phyloP scores from a whole-genome alignment of 2,888 invertebrate species.

The Folsomia candida region DNA sequence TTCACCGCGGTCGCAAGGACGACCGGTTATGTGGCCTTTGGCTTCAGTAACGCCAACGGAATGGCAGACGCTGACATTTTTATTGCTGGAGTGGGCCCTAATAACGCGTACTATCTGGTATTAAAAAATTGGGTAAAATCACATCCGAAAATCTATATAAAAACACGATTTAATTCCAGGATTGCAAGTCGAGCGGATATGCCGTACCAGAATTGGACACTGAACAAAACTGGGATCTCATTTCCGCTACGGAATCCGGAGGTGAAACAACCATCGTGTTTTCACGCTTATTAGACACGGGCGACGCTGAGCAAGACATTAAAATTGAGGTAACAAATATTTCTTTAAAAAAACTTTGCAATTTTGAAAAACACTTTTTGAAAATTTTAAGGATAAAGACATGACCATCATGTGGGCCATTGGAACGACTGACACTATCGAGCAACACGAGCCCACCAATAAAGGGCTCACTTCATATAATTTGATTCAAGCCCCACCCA shows the following conservation, averaged over 20 bases:
- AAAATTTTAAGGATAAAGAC: not conserved
- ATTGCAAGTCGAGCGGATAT: not conserved
- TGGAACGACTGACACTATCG: not conserved
- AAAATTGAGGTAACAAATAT: not conserved
- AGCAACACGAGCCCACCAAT: not conserved
- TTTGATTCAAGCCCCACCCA: not conserved
- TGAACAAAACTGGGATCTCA: not conserved
- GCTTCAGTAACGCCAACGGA: not conserved
- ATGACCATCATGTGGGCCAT: not conserved
- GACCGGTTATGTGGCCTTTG: not conserved
- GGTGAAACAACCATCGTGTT: slow-evolving; percentile 10
- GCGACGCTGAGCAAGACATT: slow-evolving; percentile 2
- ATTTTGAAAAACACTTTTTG: too few species aligned
- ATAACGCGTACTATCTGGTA: not conserved
- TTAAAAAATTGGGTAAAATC: too few species aligned
- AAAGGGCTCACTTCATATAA: not conserved
- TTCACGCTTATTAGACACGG: slow-evolving; percentile 12
- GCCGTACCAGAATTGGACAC: not conserved
- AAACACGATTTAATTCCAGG: not conserved
- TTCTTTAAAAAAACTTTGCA: too few species aligned
- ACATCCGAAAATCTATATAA: not conserved
- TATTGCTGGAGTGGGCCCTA: not conserved
- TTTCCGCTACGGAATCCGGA: slow-evolving; percentile 10
- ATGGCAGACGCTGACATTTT: not conserved
- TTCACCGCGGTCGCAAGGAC: not conserved